Evolutionary conservation across 2,113 vertebrate species (phyloP), one percentile per base, ranked within the genome.

Genomic region (Xenotilapia flavipinnis): DNA sequence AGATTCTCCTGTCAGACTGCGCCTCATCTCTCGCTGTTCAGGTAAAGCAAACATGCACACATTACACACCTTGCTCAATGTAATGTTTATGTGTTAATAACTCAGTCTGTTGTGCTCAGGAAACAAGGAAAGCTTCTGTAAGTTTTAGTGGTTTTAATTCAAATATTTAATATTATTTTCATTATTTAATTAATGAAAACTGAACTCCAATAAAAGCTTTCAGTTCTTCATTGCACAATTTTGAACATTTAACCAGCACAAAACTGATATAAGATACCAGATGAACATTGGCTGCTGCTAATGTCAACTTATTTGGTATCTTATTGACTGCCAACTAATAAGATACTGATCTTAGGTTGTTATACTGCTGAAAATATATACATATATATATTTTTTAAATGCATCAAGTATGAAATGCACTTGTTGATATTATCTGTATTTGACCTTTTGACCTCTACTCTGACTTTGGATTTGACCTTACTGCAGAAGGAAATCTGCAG

Each of bases 11-110:
- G 92, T 99, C 98, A 92, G 98, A 99, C 90, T 98, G 98, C 91
- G 98, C 98, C 55, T 97, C 98, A 75, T 99, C 98, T 82, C 97
- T 99, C 81, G 98, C 98, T 93, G 98, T 99, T 86, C 98, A 99
- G 98, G 98, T 99, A 95, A 97, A 26, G 45, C 26, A 77, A 77
- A 51, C 40, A 31, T 19, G 26, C 45, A 58, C n/a, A 49, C 28
- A 21, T 9, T 26, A 31, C 10, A 12, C 62, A 7, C 26, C 14
- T 19, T 3, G 26, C 4, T 49, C 6, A 19, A 2, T 49, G 1
- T n/a, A 31, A 77, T 45, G 14, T 45, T 73, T 7, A 73, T 23
- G 1, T 73, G 38, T 73, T 26, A 26, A 21, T 73, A 17, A 45
- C n/a, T 2, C 26, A 10, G 21, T 10, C 23, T 28, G 26, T 49